A percentile compares a stretch with the other conserved stretches of the same genome.
phyloP scores from a whole-genome alignment of 1,140 invertebrate genomes.

The Tetragonula clypearis region DNA sequence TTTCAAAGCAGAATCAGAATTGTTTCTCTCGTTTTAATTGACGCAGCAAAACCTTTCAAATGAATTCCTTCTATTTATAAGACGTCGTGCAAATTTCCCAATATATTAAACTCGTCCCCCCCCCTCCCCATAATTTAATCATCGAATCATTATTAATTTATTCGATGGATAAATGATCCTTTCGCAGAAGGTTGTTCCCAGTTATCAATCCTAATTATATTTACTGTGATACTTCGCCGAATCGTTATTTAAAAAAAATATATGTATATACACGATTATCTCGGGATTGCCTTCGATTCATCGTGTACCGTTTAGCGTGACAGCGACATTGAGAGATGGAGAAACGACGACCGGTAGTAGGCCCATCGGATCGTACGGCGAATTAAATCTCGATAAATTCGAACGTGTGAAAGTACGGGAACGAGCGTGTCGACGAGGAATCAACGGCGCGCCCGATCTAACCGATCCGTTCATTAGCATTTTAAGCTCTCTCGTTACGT shows the following conservation, averaged over 20 bases:
- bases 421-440: conserved; percentile 49
- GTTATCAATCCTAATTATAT: background rate
- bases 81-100: background rate
- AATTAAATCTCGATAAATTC: conserved; percentile 58
- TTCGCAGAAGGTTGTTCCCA: too few relatives aligned
- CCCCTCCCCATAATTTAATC: background rate
- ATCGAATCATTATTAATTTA: conserved; percentile 8
- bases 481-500: conserved; percentile 36
- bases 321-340: conserved; percentile 26
- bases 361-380: conserved; percentile 34
- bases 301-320: conserved; percentile 16
- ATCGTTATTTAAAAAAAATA: conserved; percentile 17
- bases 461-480: conserved; percentile 47
- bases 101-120: background rate
- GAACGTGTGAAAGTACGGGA: conserved; percentile 46
- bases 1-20: background rate
- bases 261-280: background rate
- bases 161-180: too few relatives aligned
- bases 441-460: background rate
- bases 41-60: background rate
- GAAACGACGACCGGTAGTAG: conserved; percentile 39
- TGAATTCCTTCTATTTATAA: background rate
- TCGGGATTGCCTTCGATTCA: background rate
- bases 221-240: background rate
- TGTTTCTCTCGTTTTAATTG: background rate